These are phyloP conservation scores for Rhadina sibilatrix DNA, from an alignment of 2,113 vertebrate species.

Conservation along the genomic window DNA sequence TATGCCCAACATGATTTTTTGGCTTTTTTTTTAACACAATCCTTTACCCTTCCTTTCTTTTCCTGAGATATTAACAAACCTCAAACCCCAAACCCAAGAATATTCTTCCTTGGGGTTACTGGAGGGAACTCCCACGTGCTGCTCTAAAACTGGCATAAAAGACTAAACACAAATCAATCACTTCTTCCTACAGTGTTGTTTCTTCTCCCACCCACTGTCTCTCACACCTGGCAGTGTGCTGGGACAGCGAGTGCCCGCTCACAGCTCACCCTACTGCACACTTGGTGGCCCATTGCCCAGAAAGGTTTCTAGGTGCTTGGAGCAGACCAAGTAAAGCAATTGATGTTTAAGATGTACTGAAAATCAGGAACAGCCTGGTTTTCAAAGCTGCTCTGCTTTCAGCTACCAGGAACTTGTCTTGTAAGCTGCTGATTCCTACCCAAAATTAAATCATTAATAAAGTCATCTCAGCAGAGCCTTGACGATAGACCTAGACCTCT, in stretches of 20 bases:
- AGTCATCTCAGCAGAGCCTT: background rate
- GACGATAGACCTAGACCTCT: background rate
- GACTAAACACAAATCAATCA: background rate
- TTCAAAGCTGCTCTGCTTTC: background rate
- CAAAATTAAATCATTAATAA: background rate
- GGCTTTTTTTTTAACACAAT: background rate
- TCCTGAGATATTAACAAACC: background rate
- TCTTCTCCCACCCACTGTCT: conserved; percentile 17
- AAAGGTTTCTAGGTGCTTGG: background rate
- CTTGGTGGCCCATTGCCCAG: background rate
- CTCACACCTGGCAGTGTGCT: background rate
- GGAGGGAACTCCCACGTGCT: background rate
- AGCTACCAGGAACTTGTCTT: background rate
- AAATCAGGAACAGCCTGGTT: background rate
- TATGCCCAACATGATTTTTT: background rate
- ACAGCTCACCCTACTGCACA: background rate
- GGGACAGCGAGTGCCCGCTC: background rate
- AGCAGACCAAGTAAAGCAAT: background rate
- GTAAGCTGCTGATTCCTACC: background rate
- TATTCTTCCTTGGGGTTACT: background rate
- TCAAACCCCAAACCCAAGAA: background rate
- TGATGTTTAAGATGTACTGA: background rate
- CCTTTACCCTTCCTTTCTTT: background rate
- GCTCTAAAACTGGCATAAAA: background rate
- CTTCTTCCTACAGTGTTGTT: background rate